These are phyloP conservation scores for Hirudo medicinalis DNA, from an alignment of 1,140 invertebrate species.

Conservation along the genomic window DNA sequence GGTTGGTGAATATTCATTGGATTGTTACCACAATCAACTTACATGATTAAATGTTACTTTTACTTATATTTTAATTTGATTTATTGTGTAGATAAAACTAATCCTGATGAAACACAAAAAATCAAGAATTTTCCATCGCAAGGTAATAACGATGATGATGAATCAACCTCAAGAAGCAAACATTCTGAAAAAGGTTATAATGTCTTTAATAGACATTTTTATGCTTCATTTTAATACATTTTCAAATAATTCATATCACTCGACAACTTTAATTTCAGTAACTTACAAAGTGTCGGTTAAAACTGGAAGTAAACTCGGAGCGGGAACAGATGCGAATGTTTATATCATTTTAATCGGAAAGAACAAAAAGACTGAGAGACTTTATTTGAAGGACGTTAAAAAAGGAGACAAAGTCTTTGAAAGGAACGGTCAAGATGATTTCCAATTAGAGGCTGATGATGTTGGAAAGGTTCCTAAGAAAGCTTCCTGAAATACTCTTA, in stretches of 20 bases:
- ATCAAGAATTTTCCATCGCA: neutral
- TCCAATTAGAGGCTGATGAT: conserved; percentile 37
- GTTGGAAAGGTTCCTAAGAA: conserved; percentile 30
- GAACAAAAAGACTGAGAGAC: conserved; percentile 35
- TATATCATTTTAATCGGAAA: conserved; percentile 37
- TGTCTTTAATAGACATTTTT: neutral
- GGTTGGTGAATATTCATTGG: neutral
- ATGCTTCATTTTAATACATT: neutral
- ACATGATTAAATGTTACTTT: neutral
- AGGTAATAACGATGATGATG: neutral
- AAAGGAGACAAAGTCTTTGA: conserved; percentile 38
- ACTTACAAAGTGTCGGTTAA: conserved; percentile 39
- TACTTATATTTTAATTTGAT: too few species aligned
- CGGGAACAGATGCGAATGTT: conserved; percentile 41
- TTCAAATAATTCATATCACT: neutral
- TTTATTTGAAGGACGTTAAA: conserved; percentile 33
- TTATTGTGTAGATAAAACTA: neutral
- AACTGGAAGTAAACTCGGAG: conserved; percentile 36
- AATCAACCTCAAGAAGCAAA: neutral
- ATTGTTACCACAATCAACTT: neutral
- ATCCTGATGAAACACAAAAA: neutral
- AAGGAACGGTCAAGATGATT: conserved; percentile 34
- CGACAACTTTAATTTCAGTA: conserved; percentile 24
- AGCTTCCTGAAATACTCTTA: neutral
- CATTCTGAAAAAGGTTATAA: neutral